These are phyloP conservation scores for Harmothoe impar DNA, from an alignment of 2,888 invertebrate genomes.

Conservation along the genomic window DNA sequence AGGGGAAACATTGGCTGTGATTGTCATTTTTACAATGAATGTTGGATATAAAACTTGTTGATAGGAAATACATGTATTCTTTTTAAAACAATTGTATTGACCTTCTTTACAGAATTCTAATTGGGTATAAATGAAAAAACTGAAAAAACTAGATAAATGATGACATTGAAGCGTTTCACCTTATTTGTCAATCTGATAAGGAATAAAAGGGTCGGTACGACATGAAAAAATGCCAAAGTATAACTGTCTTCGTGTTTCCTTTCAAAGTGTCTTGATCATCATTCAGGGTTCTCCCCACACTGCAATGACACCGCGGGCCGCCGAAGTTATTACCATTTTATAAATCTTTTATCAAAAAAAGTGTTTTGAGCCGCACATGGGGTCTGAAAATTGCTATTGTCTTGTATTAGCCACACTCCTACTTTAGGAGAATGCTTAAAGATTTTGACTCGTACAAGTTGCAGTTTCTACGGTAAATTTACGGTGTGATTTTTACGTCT, in stretches of 20 bases:
- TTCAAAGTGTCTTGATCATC: too few relatives aligned
- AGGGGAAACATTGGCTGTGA: conserved; percentile 33
- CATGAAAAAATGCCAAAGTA: conserved; percentile 33
- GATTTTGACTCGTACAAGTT: too few relatives aligned
- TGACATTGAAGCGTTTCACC: not conserved
- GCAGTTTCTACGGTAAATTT: too few relatives aligned
- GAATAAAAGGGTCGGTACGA: conserved; percentile 52
- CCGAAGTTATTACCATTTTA: too few relatives aligned
- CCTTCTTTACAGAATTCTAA: not conserved
- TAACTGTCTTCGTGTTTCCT: not conserved
- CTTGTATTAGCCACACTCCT: too few relatives aligned
- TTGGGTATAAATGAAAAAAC: not conserved
- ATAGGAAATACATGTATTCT: not conserved
- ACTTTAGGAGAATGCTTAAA: too few relatives aligned
- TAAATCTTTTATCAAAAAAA: too few relatives aligned
- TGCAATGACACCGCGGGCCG: too few relatives aligned
- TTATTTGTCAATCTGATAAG: conserved; percentile 4
- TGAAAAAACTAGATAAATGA: not conserved
- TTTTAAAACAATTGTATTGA: not conserved
- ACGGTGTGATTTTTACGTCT: too few relatives aligned
- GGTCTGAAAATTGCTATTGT: too few relatives aligned
- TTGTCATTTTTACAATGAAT: not conserved
- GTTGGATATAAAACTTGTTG: not conserved
- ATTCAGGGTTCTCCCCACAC: too few relatives aligned
- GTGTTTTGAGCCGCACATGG: too few relatives aligned